phyloP scores from a whole-genome alignment of 2,113 vertebrate genomes.

The Corythornis madagascariensis region DNA sequence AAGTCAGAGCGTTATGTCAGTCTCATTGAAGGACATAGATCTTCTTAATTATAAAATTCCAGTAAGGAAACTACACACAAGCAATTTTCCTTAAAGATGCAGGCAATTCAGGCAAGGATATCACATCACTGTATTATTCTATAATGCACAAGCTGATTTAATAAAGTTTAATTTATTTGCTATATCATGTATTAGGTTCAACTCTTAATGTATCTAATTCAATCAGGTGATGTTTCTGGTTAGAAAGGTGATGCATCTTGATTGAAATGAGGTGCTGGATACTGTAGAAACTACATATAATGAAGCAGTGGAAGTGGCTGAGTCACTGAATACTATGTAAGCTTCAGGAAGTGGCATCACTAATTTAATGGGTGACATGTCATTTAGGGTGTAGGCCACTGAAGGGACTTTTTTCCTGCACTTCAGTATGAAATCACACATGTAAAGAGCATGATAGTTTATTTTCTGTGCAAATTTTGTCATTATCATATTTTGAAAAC shows the following conservation, averaged over 20 bases:
- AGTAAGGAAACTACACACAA: neutral
- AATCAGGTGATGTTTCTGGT: constrained; percentile 11
- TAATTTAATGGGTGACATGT: neutral
- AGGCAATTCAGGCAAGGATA: neutral
- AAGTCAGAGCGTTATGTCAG: neutral
- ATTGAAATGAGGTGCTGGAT: constrained; percentile 2
- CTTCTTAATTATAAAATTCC: neutral
- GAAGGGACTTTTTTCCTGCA: neutral
- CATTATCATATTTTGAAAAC: neutral
- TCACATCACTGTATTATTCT: neutral
- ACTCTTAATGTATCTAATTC: constrained; percentile 46
- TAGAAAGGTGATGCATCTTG: constrained; percentile 26
- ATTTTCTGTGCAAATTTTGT: neutral
- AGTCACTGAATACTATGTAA: neutral
- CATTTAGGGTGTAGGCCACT: neutral
- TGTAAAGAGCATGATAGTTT: neutral
- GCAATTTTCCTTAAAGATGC: constrained; percentile 1
- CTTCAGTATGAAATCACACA: neutral
- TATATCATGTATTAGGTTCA: constrained; percentile 21
- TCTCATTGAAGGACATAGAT: neutral
- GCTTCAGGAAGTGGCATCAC: neutral
- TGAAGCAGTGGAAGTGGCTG: neutral
- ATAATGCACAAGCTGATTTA: constrained; percentile 31
- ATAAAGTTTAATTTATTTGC: constrained; percentile 24
- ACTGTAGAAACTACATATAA: neutral